phyloP scores from a whole-genome alignment of 2,113 vertebrate genomes.

The Pampusana beccarii region DNA sequence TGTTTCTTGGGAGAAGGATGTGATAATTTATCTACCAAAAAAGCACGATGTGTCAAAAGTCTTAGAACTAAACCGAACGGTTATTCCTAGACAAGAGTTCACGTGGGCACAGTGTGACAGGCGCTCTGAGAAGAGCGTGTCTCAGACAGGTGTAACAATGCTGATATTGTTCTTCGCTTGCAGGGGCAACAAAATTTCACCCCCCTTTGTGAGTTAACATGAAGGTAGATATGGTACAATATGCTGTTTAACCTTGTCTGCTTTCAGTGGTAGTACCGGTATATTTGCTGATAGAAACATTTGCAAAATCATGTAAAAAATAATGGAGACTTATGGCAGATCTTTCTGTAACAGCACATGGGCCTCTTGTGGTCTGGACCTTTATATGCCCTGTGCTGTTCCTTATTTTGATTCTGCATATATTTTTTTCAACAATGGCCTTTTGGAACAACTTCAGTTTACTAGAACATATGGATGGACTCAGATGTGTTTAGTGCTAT shows the following conservation, averaged over 20 bases:
- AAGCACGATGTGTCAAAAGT: background rate
- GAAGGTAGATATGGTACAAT: background rate
- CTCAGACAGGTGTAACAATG: background rate
- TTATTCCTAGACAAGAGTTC: background rate
- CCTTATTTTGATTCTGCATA: slow-evolving; percentile 5
- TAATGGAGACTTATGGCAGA: background rate
- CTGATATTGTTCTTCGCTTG: background rate
- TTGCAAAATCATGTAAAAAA: background rate
- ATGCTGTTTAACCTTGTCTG: background rate
- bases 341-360: background rate
- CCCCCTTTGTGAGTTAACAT: background rate
- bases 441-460: slow-evolving; percentile 34
- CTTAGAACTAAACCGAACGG: background rate
- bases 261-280: background rate
- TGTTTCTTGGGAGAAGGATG: background rate
- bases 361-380: background rate
- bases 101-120: accelerated
- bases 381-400: background rate
- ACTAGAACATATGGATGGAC: slow-evolving; percentile 18
- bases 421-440: background rate
- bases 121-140: background rate
- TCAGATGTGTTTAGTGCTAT: slow-evolving; percentile 38
- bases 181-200: background rate
- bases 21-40: background rate
- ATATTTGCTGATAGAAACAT: background rate